A percentile compares a stretch with the other conserved stretches of the same genome.
phyloP scores from a whole-genome alignment of 2,888 invertebrate genomes.

The Campaea margaritaria region DNA sequence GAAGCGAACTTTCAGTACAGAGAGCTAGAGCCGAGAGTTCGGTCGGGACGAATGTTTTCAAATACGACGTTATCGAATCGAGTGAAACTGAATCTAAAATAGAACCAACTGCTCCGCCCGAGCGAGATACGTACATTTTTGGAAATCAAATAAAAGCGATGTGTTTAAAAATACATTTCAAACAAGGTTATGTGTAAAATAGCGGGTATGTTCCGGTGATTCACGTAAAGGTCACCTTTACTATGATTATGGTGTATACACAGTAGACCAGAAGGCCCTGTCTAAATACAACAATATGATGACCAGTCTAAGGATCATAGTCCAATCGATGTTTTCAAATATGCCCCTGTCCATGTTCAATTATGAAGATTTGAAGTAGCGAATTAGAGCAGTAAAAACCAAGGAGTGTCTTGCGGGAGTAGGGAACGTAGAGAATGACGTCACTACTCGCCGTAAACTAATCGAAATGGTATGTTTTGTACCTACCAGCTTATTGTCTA shows the following conservation, averaged over 20 bases:
- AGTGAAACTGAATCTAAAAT: conserved; percentile 69
- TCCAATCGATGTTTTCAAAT: too few species aligned
- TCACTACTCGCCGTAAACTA: conserved; percentile 26
- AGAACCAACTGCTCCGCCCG: conserved; percentile 71
- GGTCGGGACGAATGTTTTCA: conserved; percentile 53
- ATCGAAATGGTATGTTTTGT: conserved; percentile 28
- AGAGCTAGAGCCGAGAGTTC: conserved; percentile 61
- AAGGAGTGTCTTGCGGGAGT: conserved; percentile 15
- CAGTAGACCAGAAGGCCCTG: not conserved
- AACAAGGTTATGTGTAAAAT: conserved; percentile 73
- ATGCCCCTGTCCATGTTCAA: too few species aligned
- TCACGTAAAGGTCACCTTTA: conserved; percentile 62
- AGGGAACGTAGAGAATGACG: conserved; percentile 24
- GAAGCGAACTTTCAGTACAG: conserved; percentile 50
- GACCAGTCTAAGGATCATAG: too few species aligned
- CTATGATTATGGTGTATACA: conserved; percentile 20
- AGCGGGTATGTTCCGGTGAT: conserved; percentile 49
- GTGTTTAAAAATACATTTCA: conserved; percentile 70
- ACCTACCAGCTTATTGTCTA: conserved; percentile 2
- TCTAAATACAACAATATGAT: conserved; percentile 1
- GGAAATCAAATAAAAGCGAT: conserved; percentile 80
- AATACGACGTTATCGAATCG: conserved; percentile 70
- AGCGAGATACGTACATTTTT: conserved; percentile 81
- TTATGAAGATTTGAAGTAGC: too few species aligned
- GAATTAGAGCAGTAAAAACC: conserved; percentile 21